Evolutionary conservation across 2,797 vertebrate genomes (phyloP), one percentile per base, ranked within the genome.

Genomic region (Malacoctenus gilli): DNA sequence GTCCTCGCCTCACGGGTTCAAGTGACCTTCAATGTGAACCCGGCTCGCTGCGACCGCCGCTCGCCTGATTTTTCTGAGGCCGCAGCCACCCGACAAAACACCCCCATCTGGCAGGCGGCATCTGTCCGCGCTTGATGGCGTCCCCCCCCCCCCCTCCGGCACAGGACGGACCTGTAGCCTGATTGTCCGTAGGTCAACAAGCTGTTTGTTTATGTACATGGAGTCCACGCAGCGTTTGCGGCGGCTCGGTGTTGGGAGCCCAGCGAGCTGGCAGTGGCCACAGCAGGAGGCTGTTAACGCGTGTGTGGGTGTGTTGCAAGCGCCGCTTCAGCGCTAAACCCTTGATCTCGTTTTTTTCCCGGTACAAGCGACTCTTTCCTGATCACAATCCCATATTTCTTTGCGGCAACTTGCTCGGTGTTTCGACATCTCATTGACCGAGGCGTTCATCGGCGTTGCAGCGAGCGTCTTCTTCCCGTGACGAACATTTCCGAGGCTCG

Each of bases 161-260:
- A 15, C 13, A 49, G 4, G 32, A 23, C 59, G 13, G 30, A 32
- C 42, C 23, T 36, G 6, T 5, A n/a, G n/a, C n/a, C 11, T 38
- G 23, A 65, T 54, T 56, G 38, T 48, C 46, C 48, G 0, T 39
- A 75, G 50, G 54, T 76, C 60, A 61, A 32, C 21, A 48, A 53
- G 16, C 23, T 62, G 55, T 75, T 59, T 62, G 48, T 37, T 63
- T 52, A 54, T 72, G 67, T 54, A 68, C 62, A 28, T 8, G 23
- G 46, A 40, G 22, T 31, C 40, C 35, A 35, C 32, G 49, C 4
- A 51, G 39, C 38, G 43, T 25, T 40, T 68, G 23, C 42, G n/a
- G 12, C 25, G 11, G 13, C 21, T 57, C 19, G 18, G 19, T 72
- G 58, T 54, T 15, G 39, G n/a, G 21, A 62, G 16, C 23, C 16